Conservation (phyloP, 2,113 vertebrate species). For the Epinephelus moara region DNA sequence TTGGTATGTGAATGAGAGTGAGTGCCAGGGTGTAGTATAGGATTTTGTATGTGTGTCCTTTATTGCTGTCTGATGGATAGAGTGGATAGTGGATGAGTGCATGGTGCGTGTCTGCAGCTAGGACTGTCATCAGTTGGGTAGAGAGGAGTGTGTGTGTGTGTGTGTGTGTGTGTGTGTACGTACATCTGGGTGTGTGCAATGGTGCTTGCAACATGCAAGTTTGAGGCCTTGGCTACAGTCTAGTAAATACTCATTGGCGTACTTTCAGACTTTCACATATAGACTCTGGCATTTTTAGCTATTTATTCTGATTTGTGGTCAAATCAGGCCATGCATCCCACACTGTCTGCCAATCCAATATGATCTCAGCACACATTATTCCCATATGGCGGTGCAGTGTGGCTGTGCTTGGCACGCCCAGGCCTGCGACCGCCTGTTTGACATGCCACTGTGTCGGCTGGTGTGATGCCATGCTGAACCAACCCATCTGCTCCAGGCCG, state of each 20-base stretch:
- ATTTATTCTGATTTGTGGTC: slow-evolving; percentile 45
- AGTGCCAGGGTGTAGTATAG: slow-evolving; percentile 17
- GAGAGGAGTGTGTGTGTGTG: background rate
- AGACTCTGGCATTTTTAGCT: slow-evolving; percentile 7
- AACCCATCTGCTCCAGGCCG: slow-evolving; percentile 74
- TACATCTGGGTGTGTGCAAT: background rate
- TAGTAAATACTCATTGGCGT: slow-evolving; percentile 36
- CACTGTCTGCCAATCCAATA: slow-evolving; percentile 43
- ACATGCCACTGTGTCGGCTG: slow-evolving; percentile 70
- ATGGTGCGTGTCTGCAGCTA: slow-evolving; percentile 5
- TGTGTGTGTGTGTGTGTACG: background rate
- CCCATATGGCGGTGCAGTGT: slow-evolving; percentile 62
- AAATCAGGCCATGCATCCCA: slow-evolving; percentile 21
- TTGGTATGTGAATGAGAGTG: background rate
- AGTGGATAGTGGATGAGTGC: slow-evolving; percentile 15
- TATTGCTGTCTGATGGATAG: slow-evolving; percentile 46
- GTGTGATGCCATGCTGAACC: slow-evolving; percentile 77
- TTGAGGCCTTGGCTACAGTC: slow-evolving; percentile 29
- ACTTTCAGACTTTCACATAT: slow-evolving; percentile 9
- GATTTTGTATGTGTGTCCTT: slow-evolving; percentile 33
- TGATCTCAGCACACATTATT: slow-evolving; percentile 44
- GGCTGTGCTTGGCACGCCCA: slow-evolving; percentile 47
- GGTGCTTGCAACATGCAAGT: background rate
- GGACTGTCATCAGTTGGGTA: background rate
- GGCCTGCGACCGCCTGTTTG: slow-evolving; percentile 66